Evolutionary conservation across 1,140 invertebrate genomes (phyloP).

Genomic region (Drosophila pseudoobscura): DNA sequence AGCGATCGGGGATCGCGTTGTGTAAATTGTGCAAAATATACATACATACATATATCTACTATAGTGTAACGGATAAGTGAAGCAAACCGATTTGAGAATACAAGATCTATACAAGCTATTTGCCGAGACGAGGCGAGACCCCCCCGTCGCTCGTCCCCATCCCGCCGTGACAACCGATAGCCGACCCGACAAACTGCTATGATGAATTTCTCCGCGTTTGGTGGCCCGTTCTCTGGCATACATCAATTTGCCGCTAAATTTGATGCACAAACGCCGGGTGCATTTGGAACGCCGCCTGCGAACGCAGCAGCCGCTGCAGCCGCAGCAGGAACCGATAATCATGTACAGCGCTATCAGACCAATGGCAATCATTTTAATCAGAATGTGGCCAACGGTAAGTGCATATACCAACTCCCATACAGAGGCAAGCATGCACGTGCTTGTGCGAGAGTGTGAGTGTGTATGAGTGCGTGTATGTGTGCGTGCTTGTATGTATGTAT

Average conservation of each 20-base stretch:
- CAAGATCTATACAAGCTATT: too few species aligned
- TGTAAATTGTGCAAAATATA: too few species aligned
- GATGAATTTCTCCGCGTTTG: slow-evolving; percentile 83
- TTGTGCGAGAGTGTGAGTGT: not conserved
- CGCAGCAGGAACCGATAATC: slow-evolving; percentile 74
- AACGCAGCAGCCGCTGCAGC: slow-evolving; percentile 72
- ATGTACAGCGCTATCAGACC: slow-evolving; percentile 83
- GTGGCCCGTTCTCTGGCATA: slow-evolving; percentile 82
- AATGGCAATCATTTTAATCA: slow-evolving; percentile 84
- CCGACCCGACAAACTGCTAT: slow-evolving; percentile 58
- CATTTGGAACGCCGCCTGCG: slow-evolving; percentile 77
- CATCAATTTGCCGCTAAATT: slow-evolving; percentile 83
- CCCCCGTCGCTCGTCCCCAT: slow-evolving; percentile 6
- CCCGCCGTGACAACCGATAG: slow-evolving; percentile 21
- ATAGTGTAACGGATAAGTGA: slow-evolving; percentile 17
- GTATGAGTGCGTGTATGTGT: slow-evolving; percentile 20
- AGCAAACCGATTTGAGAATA: slow-evolving; percentile 2
- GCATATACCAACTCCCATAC: slow-evolving; percentile 22
- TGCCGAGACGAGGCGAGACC: slow-evolving; percentile 14
- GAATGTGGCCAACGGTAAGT: slow-evolving; percentile 83
- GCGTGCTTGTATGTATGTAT: slow-evolving; percentile 55
- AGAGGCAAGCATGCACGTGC: slow-evolving; percentile 30
- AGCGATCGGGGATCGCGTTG: too few species aligned
- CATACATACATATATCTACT: not conserved
- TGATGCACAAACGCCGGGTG: slow-evolving; percentile 79